Evolutionary conservation across 2,888 invertebrate genomes (phyloP), one percentile per base, ranked within the genome.

Genomic region (Sicus ferrugineus): DNA sequence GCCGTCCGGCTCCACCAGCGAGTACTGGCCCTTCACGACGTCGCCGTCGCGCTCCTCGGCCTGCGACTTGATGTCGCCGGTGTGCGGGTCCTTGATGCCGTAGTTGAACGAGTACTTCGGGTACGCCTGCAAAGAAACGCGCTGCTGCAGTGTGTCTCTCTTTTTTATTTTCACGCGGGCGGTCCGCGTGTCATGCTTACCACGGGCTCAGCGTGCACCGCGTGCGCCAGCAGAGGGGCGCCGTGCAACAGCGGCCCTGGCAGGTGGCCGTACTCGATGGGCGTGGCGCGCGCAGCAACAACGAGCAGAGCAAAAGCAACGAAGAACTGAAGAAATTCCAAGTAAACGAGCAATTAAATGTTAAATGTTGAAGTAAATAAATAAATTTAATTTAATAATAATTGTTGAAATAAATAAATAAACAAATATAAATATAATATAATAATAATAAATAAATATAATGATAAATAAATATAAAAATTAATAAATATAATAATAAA

Each of bases 51-150:
- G 87, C 77, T 89, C 89, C 80, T 91, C 91, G 58, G 89, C 88
- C 77, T 91, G 91, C 31, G 90, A 89, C 81, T 91, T 91, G 68
- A 91, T 88, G 79, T 91, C 91, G n/a, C 91, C 92, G 9, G 91
- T 91, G 76, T 91, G 90, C 4, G 89, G 89, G 77, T 91, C 91
- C 79, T 90, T 89, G 30, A 90, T 91, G 69, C 91, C 90, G 76
- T 91, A 91, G 79, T 90, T 90, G 80, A 90, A 91, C 6, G 89
- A 88, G 80, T 92, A 91, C 81, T 89, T 90, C 72, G 91, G 91
- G 82, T 91, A 90, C 7, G 90, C 87, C 90, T 90, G 79, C 76
- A 58, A n/a, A 64, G n/a, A n/a, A n/a, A n/a, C n/a, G n/a, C n/a
- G n/a, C n/a, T n/a, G n/a, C n/a, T n/a, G n/a, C n/a, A n/a, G n/a